Evolutionary conservation across 2,113 vertebrate species (phyloP).

Genomic region (Bostrychus sinensis): DNA sequence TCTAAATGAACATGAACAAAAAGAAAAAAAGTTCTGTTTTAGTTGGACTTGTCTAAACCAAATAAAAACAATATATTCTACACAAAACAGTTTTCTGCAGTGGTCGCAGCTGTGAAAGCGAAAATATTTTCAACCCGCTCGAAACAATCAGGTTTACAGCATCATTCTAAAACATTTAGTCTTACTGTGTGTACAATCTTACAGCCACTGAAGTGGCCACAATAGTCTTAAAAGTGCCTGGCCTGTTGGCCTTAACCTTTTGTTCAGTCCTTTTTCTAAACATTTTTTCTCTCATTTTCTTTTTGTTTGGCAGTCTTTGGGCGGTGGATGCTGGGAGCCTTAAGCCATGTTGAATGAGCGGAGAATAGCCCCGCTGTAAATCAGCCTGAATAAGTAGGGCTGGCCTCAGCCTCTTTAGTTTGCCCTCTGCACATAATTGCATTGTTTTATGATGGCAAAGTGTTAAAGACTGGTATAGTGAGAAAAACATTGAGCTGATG

Average conservation of each 20-base stretch:
- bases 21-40: background rate
- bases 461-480: conserved; percentile 73
- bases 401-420: conserved; percentile 57
- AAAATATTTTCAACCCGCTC: conserved; percentile 17
- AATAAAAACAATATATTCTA: background rate
- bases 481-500: conserved; percentile 49
- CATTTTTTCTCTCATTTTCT: conserved; percentile 43
- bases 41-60: background rate
- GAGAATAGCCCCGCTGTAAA: conserved; percentile 69
- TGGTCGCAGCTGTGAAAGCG: background rate
- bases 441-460: conserved; percentile 77
- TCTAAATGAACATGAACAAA: conserved; percentile 68
- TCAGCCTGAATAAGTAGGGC: conserved; percentile 60
- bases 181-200: conserved; percentile 2
- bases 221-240: conserved; percentile 55
- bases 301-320: conserved; percentile 43
- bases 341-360: conserved; percentile 55
- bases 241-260: conserved; percentile 48
- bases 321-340: conserved; percentile 44
- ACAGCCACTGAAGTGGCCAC: conserved; percentile 19
- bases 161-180: conserved; percentile 35
- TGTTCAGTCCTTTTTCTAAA: conserved; percentile 49
- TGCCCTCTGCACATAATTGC: conserved; percentile 65
- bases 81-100: background rate
- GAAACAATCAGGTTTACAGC: conserved; percentile 38